A percentile compares a stretch with the other conserved stretches of the same genome.
These are phyloP conservation scores for Callorhinus ursinus DNA, from an alignment of 2,113 vertebrate species.

Conservation along the genomic window DNA sequence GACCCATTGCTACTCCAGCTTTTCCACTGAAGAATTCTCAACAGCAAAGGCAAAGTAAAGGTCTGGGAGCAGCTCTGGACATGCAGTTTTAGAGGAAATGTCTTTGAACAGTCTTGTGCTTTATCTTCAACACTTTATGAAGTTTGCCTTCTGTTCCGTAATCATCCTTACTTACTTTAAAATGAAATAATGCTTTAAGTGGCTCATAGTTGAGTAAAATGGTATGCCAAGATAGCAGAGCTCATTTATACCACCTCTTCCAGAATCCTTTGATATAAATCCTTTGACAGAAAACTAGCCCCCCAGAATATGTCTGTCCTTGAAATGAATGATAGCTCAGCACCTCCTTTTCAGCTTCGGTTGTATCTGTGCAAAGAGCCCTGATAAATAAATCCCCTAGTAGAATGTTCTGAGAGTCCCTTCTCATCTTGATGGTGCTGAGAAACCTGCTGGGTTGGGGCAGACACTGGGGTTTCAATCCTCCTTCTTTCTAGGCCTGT, in stretches of 20 bases:
- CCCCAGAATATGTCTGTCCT: background rate
- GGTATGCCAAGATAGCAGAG: background rate
- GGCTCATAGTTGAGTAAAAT: background rate
- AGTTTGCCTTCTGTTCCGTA: background rate
- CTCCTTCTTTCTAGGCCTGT: background rate
- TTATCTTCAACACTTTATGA: background rate
- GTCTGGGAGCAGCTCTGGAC: background rate
- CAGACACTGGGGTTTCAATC: background rate
- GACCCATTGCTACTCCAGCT: background rate
- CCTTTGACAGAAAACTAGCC: background rate
- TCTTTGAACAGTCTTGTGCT: conserved; percentile 1
- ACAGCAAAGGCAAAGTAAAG: background rate
- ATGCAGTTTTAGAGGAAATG: background rate
- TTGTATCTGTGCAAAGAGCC: background rate
- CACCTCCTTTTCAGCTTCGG: background rate
- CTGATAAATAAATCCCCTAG: background rate
- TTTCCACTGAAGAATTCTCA: background rate
- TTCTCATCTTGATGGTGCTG: background rate
- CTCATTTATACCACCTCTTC: background rate
- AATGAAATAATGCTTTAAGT: conserved; percentile 11
- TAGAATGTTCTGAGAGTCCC: background rate
- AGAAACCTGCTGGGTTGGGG: background rate
- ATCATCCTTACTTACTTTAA: background rate
- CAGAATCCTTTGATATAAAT: background rate
- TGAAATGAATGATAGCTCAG: background rate